Conservation (phyloP, 2,888 invertebrate species). For the Nasonovia ribisnigri region DNA sequence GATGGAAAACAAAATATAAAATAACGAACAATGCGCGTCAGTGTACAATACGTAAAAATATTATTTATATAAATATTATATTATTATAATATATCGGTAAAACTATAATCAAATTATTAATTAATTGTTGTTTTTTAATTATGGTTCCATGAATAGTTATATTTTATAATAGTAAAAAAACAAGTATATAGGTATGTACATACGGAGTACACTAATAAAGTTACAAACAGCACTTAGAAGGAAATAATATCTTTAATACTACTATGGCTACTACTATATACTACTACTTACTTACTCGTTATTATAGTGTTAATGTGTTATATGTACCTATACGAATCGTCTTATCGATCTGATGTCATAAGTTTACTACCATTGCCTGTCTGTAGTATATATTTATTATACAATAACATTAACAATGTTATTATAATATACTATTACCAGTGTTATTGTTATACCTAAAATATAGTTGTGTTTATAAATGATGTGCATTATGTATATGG, state of each 20-base stretch:
- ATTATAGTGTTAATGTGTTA: no score
- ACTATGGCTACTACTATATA: no score
- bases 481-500: background rate
- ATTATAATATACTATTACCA: background rate
- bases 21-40: constrained; percentile 27
- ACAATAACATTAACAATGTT: background rate
- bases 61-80: background rate
- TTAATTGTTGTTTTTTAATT: constrained; percentile 14
- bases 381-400: background rate
- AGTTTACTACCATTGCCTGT: background rate
- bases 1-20: constrained; percentile 26
- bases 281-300: no score
- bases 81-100: background rate
- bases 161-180: constrained; percentile 18
- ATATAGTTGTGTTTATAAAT: background rate
- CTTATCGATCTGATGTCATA: background rate
- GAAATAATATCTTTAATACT: background rate
- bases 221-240: background rate
- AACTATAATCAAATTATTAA: constrained; percentile 3
- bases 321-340: no score
- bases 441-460: background rate
- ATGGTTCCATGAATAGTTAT: constrained; percentile 21
- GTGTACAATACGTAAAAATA: background rate
- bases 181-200: background rate
- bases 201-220: background rate